These are phyloP conservation scores for Leucophenga montana DNA, from an alignment of 2,888 invertebrate species.

Conservation along the genomic window DNA sequence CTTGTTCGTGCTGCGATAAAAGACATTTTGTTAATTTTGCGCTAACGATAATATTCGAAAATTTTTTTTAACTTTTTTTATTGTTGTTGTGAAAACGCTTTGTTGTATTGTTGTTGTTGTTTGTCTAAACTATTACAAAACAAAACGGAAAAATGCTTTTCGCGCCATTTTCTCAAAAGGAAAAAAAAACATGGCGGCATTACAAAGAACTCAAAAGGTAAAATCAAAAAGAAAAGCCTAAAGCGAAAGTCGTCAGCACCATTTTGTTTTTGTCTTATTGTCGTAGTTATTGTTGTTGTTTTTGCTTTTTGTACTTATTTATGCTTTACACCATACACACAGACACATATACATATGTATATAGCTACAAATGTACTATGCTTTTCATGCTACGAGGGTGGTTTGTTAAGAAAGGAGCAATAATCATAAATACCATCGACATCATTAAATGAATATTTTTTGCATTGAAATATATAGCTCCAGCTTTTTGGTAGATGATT, in stretches of 20 bases:
- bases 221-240: background rate
- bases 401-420: too few relatives aligned
- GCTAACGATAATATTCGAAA: slow-evolving; percentile 66
- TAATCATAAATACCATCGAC: too few relatives aligned
- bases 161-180: slow-evolving; percentile 56
- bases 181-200: slow-evolving; percentile 53
- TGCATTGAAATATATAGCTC: too few relatives aligned
- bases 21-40: slow-evolving; percentile 61
- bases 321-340: slow-evolving; percentile 48
- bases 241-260: slow-evolving; percentile 54
- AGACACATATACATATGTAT: too few relatives aligned
- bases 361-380: slow-evolving; percentile 44
- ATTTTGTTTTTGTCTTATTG: slow-evolving; percentile 49
- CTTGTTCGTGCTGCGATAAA: slow-evolving; percentile 40
- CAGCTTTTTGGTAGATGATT: too few relatives aligned
- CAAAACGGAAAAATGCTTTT: slow-evolving; percentile 47
- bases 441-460: too few relatives aligned
- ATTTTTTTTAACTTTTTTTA: slow-evolving; percentile 47
- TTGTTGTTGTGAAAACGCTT: slow-evolving; percentile 61
- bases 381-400: too few relatives aligned
- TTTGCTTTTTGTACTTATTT: slow-evolving; percentile 57
- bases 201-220: slow-evolving; percentile 35
- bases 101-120: slow-evolving; percentile 27
- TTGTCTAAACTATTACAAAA: background rate
- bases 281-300: slow-evolving; percentile 37